Percentiles rank a stretch among this genome's conserved stretches.
These are phyloP conservation scores for Hylia prasina DNA, from an alignment of 2,113 vertebrate species.

Conservation along the genomic window DNA sequence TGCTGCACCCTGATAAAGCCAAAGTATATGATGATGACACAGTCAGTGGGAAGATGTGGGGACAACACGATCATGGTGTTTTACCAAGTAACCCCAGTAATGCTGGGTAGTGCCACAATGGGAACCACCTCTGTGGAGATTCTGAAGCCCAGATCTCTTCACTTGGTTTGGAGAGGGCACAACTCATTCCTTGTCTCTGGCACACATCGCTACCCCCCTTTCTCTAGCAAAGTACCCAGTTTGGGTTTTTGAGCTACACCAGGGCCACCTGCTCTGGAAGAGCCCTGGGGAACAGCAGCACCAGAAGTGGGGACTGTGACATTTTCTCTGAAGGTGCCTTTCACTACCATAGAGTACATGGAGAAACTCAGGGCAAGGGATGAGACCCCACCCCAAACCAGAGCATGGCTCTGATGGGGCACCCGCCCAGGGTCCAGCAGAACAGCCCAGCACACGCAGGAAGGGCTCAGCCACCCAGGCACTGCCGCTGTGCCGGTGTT, in stretches of 20 bases:
- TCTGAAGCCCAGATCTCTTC: neutral
- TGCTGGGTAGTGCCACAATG: fast-evolving
- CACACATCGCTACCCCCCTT: fast-evolving
- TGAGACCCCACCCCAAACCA: neutral
- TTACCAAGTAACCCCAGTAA: neutral
- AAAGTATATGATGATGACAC: neutral
- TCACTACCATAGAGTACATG: neutral
- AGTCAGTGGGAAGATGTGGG: neutral
- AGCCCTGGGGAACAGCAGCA: neutral
- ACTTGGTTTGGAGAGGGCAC: neutral
- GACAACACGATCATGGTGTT: neutral
- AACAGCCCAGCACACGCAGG: fast-evolving
- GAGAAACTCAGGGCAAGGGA: neutral
- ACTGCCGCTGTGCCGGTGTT: fast-evolving
- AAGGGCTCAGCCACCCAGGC: neutral
- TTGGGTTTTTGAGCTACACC: neutral
- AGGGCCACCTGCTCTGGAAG: neutral
- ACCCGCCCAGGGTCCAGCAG: neutral
- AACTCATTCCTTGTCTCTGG: neutral
- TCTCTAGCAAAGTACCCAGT: neutral
- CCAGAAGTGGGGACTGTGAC: neutral
- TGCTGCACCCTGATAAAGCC: neutral
- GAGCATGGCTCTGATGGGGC: fast-evolving
- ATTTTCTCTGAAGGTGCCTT: neutral
- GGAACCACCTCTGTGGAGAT: neutral